Evolutionary conservation across 2,113 vertebrate species (phyloP).

Genomic region (Planiliza haematocheilus): DNA sequence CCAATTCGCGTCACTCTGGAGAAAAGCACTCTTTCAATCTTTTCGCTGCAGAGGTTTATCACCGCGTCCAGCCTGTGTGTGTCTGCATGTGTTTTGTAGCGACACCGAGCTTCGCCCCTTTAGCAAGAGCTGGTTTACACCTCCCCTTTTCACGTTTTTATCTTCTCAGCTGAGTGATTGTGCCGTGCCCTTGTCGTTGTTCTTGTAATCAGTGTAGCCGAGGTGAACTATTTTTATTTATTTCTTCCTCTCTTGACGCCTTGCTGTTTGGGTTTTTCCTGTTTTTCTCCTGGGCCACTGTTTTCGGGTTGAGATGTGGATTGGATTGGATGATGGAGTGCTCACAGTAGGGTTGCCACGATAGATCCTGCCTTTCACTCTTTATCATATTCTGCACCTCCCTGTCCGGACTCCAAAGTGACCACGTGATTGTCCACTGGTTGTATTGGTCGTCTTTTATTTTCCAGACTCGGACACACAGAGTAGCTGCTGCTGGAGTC

Average conservation of each 20-base stretch:
- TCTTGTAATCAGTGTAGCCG: constrained; percentile 47
- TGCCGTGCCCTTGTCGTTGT: constrained; percentile 86
- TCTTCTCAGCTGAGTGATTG: constrained; percentile 87
- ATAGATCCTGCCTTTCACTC: constrained; percentile 81
- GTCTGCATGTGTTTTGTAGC: neutral
- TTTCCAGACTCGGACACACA: neutral
- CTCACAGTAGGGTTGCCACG: constrained; percentile 98
- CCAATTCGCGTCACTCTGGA: neutral
- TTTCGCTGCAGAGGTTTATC: constrained; percentile 1
- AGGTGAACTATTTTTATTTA: constrained; percentile 26
- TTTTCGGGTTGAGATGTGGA: constrained; percentile 90
- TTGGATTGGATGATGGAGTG: constrained; percentile 96
- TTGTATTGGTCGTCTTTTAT: constrained; percentile 13
- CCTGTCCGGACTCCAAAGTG: constrained; percentile 21
- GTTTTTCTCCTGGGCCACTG: constrained; percentile 64
- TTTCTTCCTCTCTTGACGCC: constrained; percentile 81
- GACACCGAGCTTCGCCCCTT: constrained; percentile 56
- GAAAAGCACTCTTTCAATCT: constrained; percentile 14
- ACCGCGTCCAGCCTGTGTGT: constrained; percentile 40
- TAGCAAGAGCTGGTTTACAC: constrained; percentile 81
- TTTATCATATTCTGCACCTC: constrained; percentile 26
- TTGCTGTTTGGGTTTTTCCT: constrained; percentile 78
- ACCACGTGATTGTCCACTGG: constrained; percentile 13
- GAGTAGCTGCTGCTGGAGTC: constrained; percentile 5
- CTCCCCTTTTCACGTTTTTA: constrained; percentile 80